Percentiles rank a stretch among this genome's conserved stretches.
Conservation (phyloP, 2,888 invertebrate genomes). For the Hermaeophaga mercurialis region DNA sequence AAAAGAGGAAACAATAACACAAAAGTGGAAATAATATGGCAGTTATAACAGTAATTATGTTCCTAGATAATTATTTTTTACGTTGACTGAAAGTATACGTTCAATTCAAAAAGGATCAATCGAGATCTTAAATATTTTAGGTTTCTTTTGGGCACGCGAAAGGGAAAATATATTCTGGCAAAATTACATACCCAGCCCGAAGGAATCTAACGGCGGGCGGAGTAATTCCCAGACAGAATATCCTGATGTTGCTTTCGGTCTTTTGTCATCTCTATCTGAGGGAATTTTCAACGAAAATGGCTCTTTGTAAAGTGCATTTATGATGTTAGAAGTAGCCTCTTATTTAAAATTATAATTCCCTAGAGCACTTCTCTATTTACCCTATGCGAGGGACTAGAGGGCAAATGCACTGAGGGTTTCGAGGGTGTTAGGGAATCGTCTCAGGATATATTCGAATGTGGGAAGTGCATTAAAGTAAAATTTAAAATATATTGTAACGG, state of each 20-base stretch:
- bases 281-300: slow-evolving; percentile 25
- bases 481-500: too few relatives aligned
- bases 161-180: slow-evolving; percentile 2
- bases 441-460: too few relatives aligned
- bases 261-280: slow-evolving; percentile 21
- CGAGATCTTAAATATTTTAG: background rate
- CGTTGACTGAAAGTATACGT: too few relatives aligned
- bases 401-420: slow-evolving; percentile 3
- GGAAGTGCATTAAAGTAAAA: too few relatives aligned
- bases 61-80: too few relatives aligned
- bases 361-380: slow-evolving; percentile 20
- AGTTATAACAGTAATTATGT: too few relatives aligned
- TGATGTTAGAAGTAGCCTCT: slow-evolving; percentile 29
- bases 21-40: too few relatives aligned
- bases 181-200: slow-evolving; percentile 4
- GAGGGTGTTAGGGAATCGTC: slow-evolving; percentile 1
- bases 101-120: too few relatives aligned
- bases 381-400: slow-evolving; percentile 1
- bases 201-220: background rate
- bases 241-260: slow-evolving; percentile 12
- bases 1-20: too few relatives aligned
- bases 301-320: slow-evolving; percentile 32
- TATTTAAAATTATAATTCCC: slow-evolving; percentile 35
- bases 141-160: background rate
- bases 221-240: slow-evolving; percentile 12